Conservation (phyloP, 2,797 vertebrate species). For the Eleutherodactylus coqui region DNA sequence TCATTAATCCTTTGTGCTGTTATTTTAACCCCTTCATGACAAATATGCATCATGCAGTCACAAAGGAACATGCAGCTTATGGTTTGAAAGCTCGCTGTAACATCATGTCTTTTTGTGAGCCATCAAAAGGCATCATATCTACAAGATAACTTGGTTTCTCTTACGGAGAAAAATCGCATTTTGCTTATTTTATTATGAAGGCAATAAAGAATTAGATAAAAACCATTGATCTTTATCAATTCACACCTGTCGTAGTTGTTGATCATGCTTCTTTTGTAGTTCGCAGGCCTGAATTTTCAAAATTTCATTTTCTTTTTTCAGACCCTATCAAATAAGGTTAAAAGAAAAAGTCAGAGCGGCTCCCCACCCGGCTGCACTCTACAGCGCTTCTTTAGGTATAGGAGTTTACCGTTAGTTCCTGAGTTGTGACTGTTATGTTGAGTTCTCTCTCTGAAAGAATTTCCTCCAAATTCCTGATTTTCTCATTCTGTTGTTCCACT, state of each 20-base stretch:
- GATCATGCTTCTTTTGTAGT: conserved; percentile 73
- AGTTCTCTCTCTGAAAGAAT: conserved; percentile 80
- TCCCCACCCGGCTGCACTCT: neutral
- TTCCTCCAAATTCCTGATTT: conserved; percentile 82
- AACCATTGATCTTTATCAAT: too few species aligned
- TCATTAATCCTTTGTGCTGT: too few species aligned
- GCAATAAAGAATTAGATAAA: too few species aligned
- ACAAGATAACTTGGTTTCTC: too few species aligned
- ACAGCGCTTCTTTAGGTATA: neutral
- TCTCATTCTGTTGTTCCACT: conserved; percentile 84
- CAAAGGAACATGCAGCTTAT: too few species aligned
- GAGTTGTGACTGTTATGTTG: conserved; percentile 77
- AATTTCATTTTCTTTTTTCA: conserved; percentile 74
- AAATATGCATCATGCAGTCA: too few species aligned
- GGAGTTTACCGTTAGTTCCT: conserved; percentile 78
- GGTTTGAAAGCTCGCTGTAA: too few species aligned
- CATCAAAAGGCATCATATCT: too few species aligned
- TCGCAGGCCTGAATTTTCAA: conserved; percentile 75
- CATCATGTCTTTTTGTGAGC: too few species aligned
- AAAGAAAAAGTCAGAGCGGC: neutral
- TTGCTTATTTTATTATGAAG: too few species aligned
- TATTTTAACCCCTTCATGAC: too few species aligned
- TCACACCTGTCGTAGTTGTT: conserved; percentile 67
- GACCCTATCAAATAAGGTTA: conserved; percentile 67
- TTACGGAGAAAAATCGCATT: neutral